Conservation (phyloP, 2,888 invertebrate genomes). For the Trissolcus japonicus region DNA sequence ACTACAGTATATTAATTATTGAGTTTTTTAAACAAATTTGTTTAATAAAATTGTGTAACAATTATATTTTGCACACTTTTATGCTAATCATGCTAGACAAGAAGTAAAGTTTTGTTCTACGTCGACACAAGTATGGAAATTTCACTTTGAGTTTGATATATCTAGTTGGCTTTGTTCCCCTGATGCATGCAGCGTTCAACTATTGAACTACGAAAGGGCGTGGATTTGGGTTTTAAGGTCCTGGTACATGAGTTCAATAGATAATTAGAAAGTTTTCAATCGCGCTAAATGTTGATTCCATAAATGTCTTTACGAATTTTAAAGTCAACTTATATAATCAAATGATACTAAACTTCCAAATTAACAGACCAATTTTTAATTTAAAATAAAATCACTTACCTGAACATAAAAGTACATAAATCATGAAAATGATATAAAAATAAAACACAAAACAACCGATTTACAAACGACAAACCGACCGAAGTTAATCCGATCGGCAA, state of each 20-base stretch:
- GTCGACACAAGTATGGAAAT: conserved; percentile 48
- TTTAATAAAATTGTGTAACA: too few relatives aligned
- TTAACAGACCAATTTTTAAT: neutral
- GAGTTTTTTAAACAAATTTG: too few relatives aligned
- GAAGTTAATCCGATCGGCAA: too few relatives aligned
- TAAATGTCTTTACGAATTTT: neutral
- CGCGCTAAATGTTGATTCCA: neutral
- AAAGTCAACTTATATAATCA: too few relatives aligned
- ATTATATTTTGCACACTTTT: too few relatives aligned
- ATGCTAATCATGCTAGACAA: neutral
- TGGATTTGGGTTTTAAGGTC: conserved; percentile 59
- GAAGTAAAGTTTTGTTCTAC: conserved; percentile 19
- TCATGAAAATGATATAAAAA: neutral
- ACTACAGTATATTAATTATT: too few relatives aligned
- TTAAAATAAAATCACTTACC: neutral
- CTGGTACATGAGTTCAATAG: conserved; percentile 19
- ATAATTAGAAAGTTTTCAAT: conserved; percentile 29
- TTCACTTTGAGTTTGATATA: conserved; percentile 50
- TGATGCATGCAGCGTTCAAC: conserved; percentile 59
- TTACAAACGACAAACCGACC: too few relatives aligned
- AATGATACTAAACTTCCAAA: too few relatives aligned
- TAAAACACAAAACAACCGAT: neutral
- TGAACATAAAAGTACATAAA: neutral
- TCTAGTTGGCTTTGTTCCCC: conserved; percentile 36
- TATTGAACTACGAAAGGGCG: conserved; percentile 70